Evolutionary conservation across 2,888 invertebrate species (phyloP), one percentile per base, ranked within the genome.

Genomic region (Aromia moschata): DNA sequence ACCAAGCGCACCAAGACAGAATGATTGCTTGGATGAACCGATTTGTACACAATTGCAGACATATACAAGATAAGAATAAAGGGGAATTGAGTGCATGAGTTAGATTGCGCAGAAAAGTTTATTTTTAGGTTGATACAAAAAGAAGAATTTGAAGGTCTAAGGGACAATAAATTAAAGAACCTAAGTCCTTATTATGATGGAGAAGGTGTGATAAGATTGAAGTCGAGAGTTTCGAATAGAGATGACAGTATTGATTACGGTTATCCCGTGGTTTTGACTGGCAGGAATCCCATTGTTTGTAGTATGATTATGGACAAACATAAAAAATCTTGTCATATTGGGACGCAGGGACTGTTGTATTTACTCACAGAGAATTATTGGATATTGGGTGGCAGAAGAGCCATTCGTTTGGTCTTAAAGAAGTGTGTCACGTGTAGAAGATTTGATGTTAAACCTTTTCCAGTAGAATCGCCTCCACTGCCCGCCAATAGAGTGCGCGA

Each of bases 401-500:
- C 55, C 12, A 51, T 65, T 33, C 38, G 56, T 16, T 20, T 46
- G 44, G 37, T 52, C n/a, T 47, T 62, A 20, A 51, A 31, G 4
- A 56, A 52, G 31, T 67, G 65, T 45, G 44, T 31, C 3, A 58
- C 17, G 12, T 67, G 68, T 30, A 62, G 57, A 25, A 60, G 68
- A 43, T 52, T 68, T 20, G 61, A 18, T 30, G 64, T 52, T 2
- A 67, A 67, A 53, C 31, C 37, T 4, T 12, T 69, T 17, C 53
- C 65, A 25, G 54, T 15, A 53, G 56, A 64, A 41, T 44, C 69
- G 15, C 55, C 68, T 11, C 62, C 72, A 2, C 60, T 76, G 17
- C 75, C 73, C 4, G 15, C 56, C 10, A 61, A 74, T 58, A 62
- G 74, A 9, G 67, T 72, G 1, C 55, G 60, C 14, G 67, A 72